Percentiles rank a stretch among this genome's conserved stretches.
Conservation (phyloP, 1,140 invertebrate genomes). For the Cotesia chilonis region DNA sequence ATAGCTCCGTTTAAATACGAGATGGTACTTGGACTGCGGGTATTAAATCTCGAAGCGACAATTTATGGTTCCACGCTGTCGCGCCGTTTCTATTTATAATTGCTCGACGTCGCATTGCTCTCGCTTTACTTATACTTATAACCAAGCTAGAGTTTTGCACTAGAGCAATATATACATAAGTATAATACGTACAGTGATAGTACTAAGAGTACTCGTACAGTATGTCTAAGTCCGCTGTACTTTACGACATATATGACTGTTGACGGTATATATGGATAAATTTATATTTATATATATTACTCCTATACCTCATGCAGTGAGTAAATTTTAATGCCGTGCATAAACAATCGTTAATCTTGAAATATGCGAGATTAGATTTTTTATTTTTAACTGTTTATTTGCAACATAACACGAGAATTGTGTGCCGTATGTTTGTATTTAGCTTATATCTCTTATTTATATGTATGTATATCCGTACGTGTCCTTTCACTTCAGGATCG, state of each 20-base stretch:
- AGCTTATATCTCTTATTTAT: too few relatives aligned
- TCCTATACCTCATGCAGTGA: not conserved
- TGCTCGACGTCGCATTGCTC: slow-evolving; percentile 31
- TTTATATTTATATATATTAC: too few relatives aligned
- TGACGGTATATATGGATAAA: too few relatives aligned
- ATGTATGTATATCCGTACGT: not conserved
- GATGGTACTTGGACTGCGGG: slow-evolving; percentile 23
- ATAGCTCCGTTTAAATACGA: slow-evolving; percentile 3
- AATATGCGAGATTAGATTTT: slow-evolving; percentile 20
- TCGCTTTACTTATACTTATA: slow-evolving; percentile 1
- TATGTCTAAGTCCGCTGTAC: too few relatives aligned
- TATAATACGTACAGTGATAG: not conserved
- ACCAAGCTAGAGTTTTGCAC: not conserved
- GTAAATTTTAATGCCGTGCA: slow-evolving; percentile 11
- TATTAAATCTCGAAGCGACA: slow-evolving; percentile 50
- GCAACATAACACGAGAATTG: not conserved
- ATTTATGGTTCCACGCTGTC: slow-evolving; percentile 51
- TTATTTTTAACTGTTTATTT: not conserved
- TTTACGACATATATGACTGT: too few relatives aligned
- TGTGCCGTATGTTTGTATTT: slow-evolving; percentile 12
- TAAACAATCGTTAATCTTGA: slow-evolving; percentile 24
- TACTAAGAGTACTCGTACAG: not conserved
- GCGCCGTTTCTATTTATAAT: slow-evolving; percentile 52
- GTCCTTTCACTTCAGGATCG: slow-evolving; percentile 31
- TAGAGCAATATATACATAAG: slow-evolving; percentile 2